These are phyloP conservation scores for Cataglyphis cursor DNA, from an alignment of 2,888 invertebrate genomes.

Conservation along the genomic window DNA sequence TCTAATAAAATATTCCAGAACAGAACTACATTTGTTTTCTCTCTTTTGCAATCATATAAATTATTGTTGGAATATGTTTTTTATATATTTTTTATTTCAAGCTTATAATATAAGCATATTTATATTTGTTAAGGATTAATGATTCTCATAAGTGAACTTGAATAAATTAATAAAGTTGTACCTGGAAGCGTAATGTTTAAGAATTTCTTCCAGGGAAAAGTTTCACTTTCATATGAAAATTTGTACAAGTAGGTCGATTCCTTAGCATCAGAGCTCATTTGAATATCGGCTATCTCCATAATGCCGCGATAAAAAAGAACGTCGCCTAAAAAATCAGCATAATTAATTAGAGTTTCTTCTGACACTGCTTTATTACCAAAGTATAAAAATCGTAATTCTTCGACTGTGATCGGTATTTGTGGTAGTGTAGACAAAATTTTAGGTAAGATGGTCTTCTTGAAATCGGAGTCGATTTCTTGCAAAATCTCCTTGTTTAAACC, in stretches of 20 bases:
- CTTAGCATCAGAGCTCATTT: conserved; percentile 52
- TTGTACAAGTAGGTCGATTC: conserved; percentile 78
- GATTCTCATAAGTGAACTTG: background rate
- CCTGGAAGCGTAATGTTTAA: conserved; percentile 72
- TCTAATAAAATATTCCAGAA: background rate
- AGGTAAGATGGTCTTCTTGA: conserved; percentile 57
- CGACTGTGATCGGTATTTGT: conserved; percentile 56
- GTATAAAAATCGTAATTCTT: conserved; percentile 75
- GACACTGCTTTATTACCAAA: conserved; percentile 72
- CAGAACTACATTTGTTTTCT: background rate
- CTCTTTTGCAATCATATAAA: background rate
- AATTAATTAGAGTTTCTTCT: conserved; percentile 57
- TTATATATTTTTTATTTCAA: background rate
- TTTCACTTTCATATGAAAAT: conserved; percentile 76
- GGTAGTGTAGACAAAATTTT: background rate
- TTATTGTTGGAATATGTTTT: background rate
- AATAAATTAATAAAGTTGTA: conserved; percentile 54
- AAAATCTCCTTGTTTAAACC: conserved; percentile 40
- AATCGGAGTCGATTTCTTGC: conserved; percentile 60
- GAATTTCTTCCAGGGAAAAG: conserved; percentile 66
- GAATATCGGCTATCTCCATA: conserved; percentile 72
- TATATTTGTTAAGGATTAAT: background rate
- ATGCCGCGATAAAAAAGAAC: conserved; percentile 75
- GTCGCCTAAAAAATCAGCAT: conserved; percentile 73
- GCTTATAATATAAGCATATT: background rate